Evolutionary conservation across 2,888 invertebrate genomes (phyloP), one percentile per base, ranked within the genome.

Genomic region (Ernsta delagoae): DNA sequence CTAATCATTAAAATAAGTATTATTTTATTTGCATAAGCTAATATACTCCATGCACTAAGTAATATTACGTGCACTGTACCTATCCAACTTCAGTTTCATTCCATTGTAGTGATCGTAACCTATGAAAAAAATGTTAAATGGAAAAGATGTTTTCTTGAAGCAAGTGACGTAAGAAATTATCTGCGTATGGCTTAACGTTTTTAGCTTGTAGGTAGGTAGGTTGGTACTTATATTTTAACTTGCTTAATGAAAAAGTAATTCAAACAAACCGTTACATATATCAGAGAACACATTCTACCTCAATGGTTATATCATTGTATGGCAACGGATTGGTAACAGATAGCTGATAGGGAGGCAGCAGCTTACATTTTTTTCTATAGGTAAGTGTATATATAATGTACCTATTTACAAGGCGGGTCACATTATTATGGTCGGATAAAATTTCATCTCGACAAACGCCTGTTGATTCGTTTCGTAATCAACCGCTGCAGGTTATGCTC

Each of bases 361-460:
- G 31, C 31, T 31, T 31, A 31, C 4, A 31, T 31, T 31, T 31
- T 31, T 31, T 31, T 31, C 31, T 31, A 31, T 31, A 31, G 2
- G 2, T 31, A 31, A 31, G 31, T 31, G 31, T 1, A 31, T 31
- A 2, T 31, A 31, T 31, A 31, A 31, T 31, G 31, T 31, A 31
- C 31, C 31, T 31, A 5, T 39, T 39, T 39, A 39, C 39, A 7
- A 39, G 5, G 6, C 7, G 57, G 56, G 66, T 68, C 61, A 48
- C 39, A 45, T 68, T 62, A 54, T 50, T 43, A 57, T 62, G 41
- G 45, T 48, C 61, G 8, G 67, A 62, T 68, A 62, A 12, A 61
- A 48, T 68, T 68, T 56, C 67, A 68, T 57, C 45, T 62, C 61
- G 24, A 43, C 67, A 62, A 24, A 43, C 56, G 61, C 67, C 59